phyloP scores from a whole-genome alignment of 2,888 invertebrate genomes.

The Amorpha juglandis region DNA sequence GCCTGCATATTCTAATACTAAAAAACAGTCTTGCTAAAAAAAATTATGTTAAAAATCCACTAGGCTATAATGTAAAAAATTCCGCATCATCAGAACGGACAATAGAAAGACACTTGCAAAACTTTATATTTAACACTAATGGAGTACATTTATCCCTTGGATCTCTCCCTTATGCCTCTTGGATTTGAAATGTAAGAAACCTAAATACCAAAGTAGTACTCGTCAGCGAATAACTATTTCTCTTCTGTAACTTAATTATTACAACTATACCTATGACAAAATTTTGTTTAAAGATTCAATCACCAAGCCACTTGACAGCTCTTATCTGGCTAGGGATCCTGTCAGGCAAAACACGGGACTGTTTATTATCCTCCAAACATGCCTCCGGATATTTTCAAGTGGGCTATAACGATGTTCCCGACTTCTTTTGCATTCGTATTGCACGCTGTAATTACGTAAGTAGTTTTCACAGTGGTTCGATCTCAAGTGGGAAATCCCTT shows the following conservation, averaged over 20 bases:
- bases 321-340: neutral
- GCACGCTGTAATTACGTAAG: neutral
- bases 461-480: neutral
- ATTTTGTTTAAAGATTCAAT: conserved; percentile 11
- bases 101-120: too few relatives aligned
- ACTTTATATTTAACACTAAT: too few relatives aligned
- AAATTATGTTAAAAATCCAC: too few relatives aligned
- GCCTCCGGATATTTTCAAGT: conserved; percentile 2
- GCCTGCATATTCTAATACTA: too few relatives aligned
- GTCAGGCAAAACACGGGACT: neutral
- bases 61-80: too few relatives aligned
- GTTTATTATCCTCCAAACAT: neutral
- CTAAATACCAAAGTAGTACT: too few relatives aligned
- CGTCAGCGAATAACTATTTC: neutral
- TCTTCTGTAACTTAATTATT: neutral
- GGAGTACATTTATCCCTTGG: too few relatives aligned
- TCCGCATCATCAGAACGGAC: too few relatives aligned
- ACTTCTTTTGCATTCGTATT: neutral
- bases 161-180: too few relatives aligned
- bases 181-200: too few relatives aligned
- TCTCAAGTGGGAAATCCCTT: neutral
- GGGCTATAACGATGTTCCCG: neutral
- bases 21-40: too few relatives aligned
- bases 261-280: neutral
- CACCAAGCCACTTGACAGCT: conserved; percentile 9